Evolutionary conservation across 2,113 vertebrate species (phyloP).

Genomic region (Mormoops blainvillei): DNA sequence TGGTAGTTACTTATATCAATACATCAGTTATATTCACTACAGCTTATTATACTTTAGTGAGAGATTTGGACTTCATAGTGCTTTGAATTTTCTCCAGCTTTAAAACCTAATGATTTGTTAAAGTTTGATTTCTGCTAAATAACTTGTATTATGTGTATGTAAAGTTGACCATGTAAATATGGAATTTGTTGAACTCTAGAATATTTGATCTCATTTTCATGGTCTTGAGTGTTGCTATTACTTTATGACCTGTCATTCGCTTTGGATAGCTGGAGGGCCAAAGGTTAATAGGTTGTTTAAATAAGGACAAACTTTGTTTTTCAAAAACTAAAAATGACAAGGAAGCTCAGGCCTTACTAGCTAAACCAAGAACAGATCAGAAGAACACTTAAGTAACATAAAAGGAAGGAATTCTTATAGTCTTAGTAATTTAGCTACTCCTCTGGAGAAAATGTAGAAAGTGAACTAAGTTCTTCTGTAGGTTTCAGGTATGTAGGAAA

Average conservation of each 20-base stretch:
- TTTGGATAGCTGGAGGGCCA: not conserved
- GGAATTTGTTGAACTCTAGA: not conserved
- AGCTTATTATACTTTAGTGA: not conserved
- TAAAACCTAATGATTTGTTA: not conserved
- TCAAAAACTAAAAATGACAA: not conserved
- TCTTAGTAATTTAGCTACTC: not conserved
- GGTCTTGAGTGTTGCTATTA: not conserved
- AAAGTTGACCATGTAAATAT: not conserved
- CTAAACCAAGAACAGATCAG: not conserved
- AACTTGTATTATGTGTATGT: not conserved
- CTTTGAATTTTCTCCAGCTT: not conserved
- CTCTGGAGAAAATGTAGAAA: slow-evolving; percentile 6
- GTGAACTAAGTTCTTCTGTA: not conserved
- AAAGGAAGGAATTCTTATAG: not conserved
- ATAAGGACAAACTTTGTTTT: not conserved
- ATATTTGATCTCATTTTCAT: not conserved
- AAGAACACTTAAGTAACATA: not conserved
- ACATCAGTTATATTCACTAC: not conserved
- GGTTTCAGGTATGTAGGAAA: not conserved
- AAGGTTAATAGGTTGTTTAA: not conserved
- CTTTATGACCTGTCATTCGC: not conserved
- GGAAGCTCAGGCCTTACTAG: not conserved
- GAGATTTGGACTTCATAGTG: not conserved
- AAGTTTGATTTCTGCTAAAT: not conserved
- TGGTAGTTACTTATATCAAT: not conserved